A percentile compares a stretch with the other conserved stretches of the same genome.
These are phyloP conservation scores for Vulpes lagopus DNA, from an alignment of 2,113 vertebrate genomes.

Conservation along the genomic window DNA sequence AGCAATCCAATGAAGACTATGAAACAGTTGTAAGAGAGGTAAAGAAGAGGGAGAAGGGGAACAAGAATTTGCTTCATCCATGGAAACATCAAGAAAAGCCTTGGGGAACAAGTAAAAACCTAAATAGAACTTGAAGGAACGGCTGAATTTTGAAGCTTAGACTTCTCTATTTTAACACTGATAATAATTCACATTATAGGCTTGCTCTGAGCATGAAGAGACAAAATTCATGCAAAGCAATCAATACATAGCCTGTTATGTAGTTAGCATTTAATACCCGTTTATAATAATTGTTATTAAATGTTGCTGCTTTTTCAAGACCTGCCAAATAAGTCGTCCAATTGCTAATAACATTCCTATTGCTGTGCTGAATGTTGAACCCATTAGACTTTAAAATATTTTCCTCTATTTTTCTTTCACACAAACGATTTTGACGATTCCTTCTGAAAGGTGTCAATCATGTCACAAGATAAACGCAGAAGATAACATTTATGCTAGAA, in stretches of 20 bases:
- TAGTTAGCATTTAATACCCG: neutral
- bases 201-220: neutral
- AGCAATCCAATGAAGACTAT: neutral
- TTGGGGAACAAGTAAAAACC: neutral
- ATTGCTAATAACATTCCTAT: neutral
- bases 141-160: neutral
- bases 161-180: neutral
- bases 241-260: neutral
- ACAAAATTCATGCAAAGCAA: neutral
- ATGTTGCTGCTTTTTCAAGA: neutral
- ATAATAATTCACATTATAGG: neutral
- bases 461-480: neutral
- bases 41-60: accelerated
- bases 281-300: neutral
- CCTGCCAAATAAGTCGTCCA: neutral
- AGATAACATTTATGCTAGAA: constrained; percentile 46
- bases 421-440: neutral
- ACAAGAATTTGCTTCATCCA: neutral
- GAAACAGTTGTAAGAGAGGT: accelerated
- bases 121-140: neutral
- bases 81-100: neutral
- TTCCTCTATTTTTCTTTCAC: neutral
- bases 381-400: neutral
- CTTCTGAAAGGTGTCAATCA: neutral
- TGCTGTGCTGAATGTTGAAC: neutral